Conservation (phyloP, 2,113 vertebrate genomes). For the Apodemus sylvaticus region DNA sequence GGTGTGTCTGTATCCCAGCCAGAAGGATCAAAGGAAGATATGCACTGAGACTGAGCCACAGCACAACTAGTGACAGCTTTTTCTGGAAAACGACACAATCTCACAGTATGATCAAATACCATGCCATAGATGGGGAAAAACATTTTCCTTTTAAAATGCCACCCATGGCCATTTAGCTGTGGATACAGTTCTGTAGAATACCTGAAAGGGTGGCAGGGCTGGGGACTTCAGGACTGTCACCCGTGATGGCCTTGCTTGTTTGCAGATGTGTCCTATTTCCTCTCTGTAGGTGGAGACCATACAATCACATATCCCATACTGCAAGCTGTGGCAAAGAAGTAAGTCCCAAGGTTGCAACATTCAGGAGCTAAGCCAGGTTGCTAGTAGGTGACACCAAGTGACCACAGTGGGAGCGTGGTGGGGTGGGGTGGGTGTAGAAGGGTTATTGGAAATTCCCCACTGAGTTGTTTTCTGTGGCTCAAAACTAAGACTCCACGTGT, state of each 20-base stretch:
- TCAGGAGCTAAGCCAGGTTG: neutral
- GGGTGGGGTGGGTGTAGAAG: neutral
- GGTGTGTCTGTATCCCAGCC: too few relatives aligned
- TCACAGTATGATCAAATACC: too few relatives aligned
- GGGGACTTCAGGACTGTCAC: neutral
- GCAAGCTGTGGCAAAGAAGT: conserved; percentile 93
- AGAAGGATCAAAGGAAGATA: too few relatives aligned
- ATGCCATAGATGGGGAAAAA: too few relatives aligned
- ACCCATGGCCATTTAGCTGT: neutral
- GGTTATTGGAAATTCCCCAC: neutral
- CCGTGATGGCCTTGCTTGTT: neutral
- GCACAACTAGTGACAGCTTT: too few relatives aligned
- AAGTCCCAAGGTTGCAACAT: conserved; percentile 76
- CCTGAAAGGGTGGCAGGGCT: neutral
- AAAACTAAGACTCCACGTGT: conserved; percentile 18
- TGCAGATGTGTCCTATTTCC: neutral
- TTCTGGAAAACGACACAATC: too few relatives aligned
- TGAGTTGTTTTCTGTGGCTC: neutral
- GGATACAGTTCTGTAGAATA: neutral
- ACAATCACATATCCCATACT: conserved; percentile 96
- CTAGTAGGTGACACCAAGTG: neutral
- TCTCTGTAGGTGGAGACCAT: conserved; percentile 93
- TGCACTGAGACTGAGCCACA: too few relatives aligned
- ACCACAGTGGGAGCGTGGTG: neutral
- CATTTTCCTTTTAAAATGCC: neutral